A percentile compares a stretch with the other conserved stretches of the same genome.
phyloP scores from a whole-genome alignment of 2,113 vertebrate species.

The Platichthys flesus region DNA sequence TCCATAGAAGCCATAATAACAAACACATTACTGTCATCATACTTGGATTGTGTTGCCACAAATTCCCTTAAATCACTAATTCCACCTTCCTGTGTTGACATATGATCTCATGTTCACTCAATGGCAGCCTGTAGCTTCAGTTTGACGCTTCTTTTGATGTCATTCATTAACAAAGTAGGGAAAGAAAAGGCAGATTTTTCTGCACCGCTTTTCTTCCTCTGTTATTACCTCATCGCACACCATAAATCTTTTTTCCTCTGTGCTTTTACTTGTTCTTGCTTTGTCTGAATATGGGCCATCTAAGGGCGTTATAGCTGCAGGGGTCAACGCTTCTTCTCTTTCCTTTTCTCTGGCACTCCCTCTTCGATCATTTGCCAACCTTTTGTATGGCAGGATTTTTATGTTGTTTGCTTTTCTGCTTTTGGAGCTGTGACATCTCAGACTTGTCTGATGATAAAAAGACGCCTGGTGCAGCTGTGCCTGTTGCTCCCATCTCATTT shows the following conservation, averaged over 20 bases:
- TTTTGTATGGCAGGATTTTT: neutral
- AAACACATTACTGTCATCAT: neutral
- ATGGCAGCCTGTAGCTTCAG: neutral
- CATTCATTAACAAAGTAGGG: conserved; percentile 4
- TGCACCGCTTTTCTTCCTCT: neutral
- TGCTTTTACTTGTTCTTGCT: too few relatives aligned
- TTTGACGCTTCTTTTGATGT: neutral
- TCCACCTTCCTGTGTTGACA: too few relatives aligned
- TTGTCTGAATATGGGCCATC: neutral
- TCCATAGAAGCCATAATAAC: neutral
- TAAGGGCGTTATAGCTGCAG: conserved; percentile 21
- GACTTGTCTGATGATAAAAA: neutral
- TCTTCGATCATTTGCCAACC: neutral
- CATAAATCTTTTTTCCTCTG: neutral
- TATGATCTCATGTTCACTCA: too few relatives aligned
- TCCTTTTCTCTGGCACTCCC: neutral
- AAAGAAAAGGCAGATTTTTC: conserved; percentile 8
- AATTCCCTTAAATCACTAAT: neutral
- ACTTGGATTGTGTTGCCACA: neutral
- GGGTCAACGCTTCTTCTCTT: neutral
- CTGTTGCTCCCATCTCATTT: neutral
- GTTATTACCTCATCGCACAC: conserved; percentile 21
- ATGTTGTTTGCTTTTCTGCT: neutral
- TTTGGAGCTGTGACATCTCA: neutral
- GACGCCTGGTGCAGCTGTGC: neutral